phyloP scores from a whole-genome alignment of 2,797 vertebrate species.

The Parauchenoglanis punctatus region DNA sequence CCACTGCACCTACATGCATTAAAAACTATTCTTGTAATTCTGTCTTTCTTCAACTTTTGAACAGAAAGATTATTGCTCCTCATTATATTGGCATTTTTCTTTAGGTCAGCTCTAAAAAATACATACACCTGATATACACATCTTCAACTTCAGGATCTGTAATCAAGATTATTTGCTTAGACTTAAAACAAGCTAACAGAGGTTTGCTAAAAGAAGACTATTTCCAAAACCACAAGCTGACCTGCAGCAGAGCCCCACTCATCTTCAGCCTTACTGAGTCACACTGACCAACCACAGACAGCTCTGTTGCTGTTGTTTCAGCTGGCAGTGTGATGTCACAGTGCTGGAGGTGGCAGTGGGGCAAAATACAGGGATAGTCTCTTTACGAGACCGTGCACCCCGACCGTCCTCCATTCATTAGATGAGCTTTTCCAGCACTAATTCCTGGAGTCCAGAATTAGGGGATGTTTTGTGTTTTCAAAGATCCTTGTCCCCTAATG shows the following conservation, averaged over 20 bases:
- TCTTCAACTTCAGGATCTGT: constrained; percentile 37
- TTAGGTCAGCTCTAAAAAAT: constrained; percentile 78
- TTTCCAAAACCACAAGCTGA: constrained; percentile 75
- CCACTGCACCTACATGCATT: constrained; percentile 60
- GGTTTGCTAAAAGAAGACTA: constrained; percentile 66
- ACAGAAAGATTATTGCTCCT: constrained; percentile 81
- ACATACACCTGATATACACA: constrained; percentile 69
- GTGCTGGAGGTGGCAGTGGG: constrained; percentile 47
- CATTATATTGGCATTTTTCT: constrained; percentile 76
- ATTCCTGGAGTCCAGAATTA: constrained; percentile 51
- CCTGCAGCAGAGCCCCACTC: constrained; percentile 82
- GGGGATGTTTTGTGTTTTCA: constrained; percentile 29
- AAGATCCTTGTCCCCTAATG: constrained; percentile 32
- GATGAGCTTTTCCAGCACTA: constrained; percentile 57
- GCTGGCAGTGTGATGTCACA: constrained; percentile 31
- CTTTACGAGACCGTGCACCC: constrained; percentile 17
- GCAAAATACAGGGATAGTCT: constrained; percentile 41
- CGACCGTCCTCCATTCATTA: constrained; percentile 17
- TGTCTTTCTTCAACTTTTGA: constrained; percentile 49
- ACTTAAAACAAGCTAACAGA: constrained; percentile 57
- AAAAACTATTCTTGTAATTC: constrained; percentile 52
- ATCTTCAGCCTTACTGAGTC: constrained; percentile 54
- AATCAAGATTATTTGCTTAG: constrained; percentile 45
- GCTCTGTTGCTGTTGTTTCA: constrained; percentile 22
- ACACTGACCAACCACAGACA: constrained; percentile 43